Base-by-base conservation (phyloP, 2,113 vertebrate species). In the Erythrolamprus reginae region DNA sequence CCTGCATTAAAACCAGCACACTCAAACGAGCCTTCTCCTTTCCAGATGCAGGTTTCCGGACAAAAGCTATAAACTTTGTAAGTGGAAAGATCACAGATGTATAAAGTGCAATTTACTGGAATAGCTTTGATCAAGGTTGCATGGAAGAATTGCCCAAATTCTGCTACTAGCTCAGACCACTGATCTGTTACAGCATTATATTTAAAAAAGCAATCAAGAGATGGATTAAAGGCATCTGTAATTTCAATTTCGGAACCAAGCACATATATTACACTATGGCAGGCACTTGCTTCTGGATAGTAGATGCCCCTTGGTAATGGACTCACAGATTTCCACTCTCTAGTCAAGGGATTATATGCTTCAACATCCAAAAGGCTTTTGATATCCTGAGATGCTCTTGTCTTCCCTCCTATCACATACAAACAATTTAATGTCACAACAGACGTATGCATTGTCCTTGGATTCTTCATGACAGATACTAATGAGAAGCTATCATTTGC, bases 11-110 rank as follows among this genome's bases (percentile, higher is more conserved):
- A 99, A 4, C 99, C 99, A 85, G 99, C 99, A 0, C 99, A 99
- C 95, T 99, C 99, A 92, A 99, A 99, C 91, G 99, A 99, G 10
- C 98, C 99, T 94, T 99, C 98, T 0, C 98, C 98, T 94, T 99
- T 99, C 99, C 99, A 99, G 90, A 98, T 97, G 89, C 98, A 98
- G 4, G 98, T 99, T 86, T 99, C 98, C 53, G 99, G 98, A 93
- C 98, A 99, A 96, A 99, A 99, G 95, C 99, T 99, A 93, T 98
- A 99, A 55, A 99, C 98, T 91, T 99, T 99, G 89, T 99, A 99
- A 5, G 98, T 99, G 61, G 99, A 99, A 89, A 99, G 98, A 95
- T 99, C 99, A 92, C 99, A 99, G 90, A 99, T 98, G 91, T 99
- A 99, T 88, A 99, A 96, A 0, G 98, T 98, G 28, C 97, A 97